A percentile compares a stretch with the other conserved stretches of the same genome.
Evolutionary conservation across 2,797 vertebrate genomes (phyloP).

Genomic region (Threskiornis aethiopicus): DNA sequence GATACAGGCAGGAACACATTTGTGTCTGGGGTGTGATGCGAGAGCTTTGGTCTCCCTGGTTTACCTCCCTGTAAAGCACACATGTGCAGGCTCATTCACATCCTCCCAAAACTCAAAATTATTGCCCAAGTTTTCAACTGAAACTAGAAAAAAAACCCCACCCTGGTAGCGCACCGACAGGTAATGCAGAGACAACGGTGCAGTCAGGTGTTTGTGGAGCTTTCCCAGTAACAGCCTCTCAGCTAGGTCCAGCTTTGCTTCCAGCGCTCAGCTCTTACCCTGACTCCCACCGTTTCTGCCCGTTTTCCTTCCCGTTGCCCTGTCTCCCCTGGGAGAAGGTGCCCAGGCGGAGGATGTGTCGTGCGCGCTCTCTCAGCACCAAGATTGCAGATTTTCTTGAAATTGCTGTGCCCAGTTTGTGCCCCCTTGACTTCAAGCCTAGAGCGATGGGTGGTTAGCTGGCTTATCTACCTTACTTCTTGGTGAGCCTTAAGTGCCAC

Average conservation of each 20-base stretch:
- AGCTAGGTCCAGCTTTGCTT: background rate
- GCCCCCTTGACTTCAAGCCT: background rate
- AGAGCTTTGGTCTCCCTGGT: background rate
- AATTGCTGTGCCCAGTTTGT: background rate
- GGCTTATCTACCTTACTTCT: background rate
- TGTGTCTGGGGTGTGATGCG: background rate
- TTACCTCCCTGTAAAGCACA: background rate
- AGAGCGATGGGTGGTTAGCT: background rate
- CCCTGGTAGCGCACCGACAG: background rate
- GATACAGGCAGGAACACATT: background rate
- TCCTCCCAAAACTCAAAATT: background rate
- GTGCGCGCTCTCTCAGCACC: background rate
- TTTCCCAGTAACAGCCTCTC: background rate
- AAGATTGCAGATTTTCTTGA: background rate
- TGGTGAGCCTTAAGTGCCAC: background rate
- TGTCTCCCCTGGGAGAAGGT: background rate
- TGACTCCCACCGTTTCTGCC: background rate
- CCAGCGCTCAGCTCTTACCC: background rate
- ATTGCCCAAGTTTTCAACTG: background rate
- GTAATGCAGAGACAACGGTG: background rate
- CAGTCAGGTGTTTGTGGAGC: background rate
- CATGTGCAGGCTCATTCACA: background rate
- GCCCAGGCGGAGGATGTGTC: fast-evolving
- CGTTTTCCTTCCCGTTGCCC: background rate
- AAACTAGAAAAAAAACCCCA: background rate